Percentiles rank a stretch among this genome's conserved stretches.
Evolutionary conservation across 2,888 invertebrate species (phyloP).

Genomic region (Digitonthophagus gazella): DNA sequence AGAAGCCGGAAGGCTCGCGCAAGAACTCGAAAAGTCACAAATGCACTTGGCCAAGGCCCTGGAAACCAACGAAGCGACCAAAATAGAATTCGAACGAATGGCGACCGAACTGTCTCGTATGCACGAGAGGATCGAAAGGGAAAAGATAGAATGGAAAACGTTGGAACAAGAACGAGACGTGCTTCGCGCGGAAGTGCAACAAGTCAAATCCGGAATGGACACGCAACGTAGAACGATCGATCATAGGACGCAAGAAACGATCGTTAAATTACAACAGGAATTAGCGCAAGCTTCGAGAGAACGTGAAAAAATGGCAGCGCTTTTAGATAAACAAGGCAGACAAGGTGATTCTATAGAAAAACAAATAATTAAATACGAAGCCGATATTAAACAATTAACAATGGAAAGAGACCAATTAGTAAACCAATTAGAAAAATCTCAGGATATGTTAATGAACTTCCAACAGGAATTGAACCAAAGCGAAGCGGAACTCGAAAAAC

Average conservation of each 20-base stretch:
- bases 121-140: slow-evolving; percentile 75
- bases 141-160: slow-evolving; percentile 67
- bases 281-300: slow-evolving; percentile 69
- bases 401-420: slow-evolving; percentile 85
- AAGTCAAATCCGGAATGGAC: slow-evolving; percentile 62
- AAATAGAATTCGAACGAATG: slow-evolving; percentile 83
- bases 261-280: slow-evolving; percentile 71
- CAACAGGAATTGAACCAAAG: slow-evolving; percentile 84
- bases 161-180: slow-evolving; percentile 74
- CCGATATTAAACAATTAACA: slow-evolving; percentile 80
- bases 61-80: slow-evolving; percentile 77
- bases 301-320: slow-evolving; percentile 73
- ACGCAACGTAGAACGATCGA: slow-evolving; percentile 65
- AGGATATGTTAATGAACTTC: slow-evolving; percentile 91
- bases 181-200: slow-evolving; percentile 66
- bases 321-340: slow-evolving; percentile 75
- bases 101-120: slow-evolving; percentile 77
- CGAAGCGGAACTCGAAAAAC: slow-evolving; percentile 78
- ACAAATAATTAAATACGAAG: slow-evolving; percentile 79
- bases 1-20: slow-evolving; percentile 79
- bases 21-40: slow-evolving; percentile 84
- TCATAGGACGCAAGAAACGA: slow-evolving; percentile 69
- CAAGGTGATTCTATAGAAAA: slow-evolving; percentile 82
- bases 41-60: slow-evolving; percentile 80
- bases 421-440: slow-evolving; percentile 86